A percentile compares a stretch with the other conserved stretches of the same genome.
Evolutionary conservation across 2,797 vertebrate species (phyloP).

Genomic region (Toxotes lorentzi): DNA sequence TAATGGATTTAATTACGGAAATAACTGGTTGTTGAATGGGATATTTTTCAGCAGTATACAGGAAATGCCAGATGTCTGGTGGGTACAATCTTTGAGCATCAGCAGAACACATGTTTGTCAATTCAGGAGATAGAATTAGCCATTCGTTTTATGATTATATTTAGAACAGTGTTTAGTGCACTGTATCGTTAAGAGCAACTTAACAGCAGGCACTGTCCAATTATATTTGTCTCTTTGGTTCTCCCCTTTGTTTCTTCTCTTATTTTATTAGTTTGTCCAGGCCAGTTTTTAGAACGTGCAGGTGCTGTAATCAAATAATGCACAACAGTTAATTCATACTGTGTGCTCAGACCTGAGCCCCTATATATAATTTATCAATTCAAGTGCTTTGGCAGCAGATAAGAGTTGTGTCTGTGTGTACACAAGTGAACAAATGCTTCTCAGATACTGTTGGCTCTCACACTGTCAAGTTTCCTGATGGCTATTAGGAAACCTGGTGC

Average conservation of each 20-base stretch:
- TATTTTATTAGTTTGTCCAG: background rate
- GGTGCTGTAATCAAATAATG: slow-evolving; percentile 7
- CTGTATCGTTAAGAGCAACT: background rate
- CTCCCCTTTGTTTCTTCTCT: background rate
- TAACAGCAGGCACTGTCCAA: background rate
- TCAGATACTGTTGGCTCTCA: slow-evolving; percentile 61
- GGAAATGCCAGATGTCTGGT: background rate
- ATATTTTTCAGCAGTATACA: background rate
- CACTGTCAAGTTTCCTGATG: slow-evolving; percentile 57
- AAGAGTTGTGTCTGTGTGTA: slow-evolving; percentile 32
- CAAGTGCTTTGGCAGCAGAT: slow-evolving; percentile 28
- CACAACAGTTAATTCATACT: background rate
- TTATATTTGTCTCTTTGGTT: background rate
- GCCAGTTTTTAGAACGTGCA: background rate
- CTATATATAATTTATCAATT: slow-evolving; percentile 49
- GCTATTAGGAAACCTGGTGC: slow-evolving; percentile 68
- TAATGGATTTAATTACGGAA: slow-evolving; percentile 11
- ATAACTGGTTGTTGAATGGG: background rate
- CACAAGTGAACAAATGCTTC: slow-evolving; percentile 43
- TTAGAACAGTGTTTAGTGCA: background rate
- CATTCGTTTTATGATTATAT: slow-evolving; percentile 19
- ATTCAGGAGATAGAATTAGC: background rate
- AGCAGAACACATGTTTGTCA: background rate
- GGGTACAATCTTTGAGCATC: background rate
- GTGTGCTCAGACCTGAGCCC: slow-evolving; percentile 14